These are phyloP conservation scores for Habroteleia sp. DNA, from an alignment of 2,888 invertebrate genomes.

Conservation along the genomic window DNA sequence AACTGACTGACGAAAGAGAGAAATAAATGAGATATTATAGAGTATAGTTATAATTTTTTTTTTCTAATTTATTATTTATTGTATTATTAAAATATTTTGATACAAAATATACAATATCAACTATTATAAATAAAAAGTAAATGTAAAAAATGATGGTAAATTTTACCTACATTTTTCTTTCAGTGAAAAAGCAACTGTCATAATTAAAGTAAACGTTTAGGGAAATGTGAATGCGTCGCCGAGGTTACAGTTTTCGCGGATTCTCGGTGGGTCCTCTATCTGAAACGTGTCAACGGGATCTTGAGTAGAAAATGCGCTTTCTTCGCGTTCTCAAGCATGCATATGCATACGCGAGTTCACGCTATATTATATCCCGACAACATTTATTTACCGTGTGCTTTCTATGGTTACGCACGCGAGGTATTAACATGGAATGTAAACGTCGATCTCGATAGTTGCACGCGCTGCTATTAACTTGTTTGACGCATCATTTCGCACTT, in stretches of 20 bases:
- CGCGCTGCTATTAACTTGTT: slow-evolving; percentile 54
- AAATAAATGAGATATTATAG: no score
- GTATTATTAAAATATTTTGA: no score
- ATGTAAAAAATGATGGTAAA: no score
- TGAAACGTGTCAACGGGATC: slow-evolving; percentile 46
- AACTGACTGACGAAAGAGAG: no score
- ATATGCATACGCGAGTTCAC: slow-evolving; percentile 16
- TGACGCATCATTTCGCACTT: slow-evolving; percentile 32
- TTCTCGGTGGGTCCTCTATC: slow-evolving; percentile 25
- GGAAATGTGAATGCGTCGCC: slow-evolving; percentile 8
- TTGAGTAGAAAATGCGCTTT: slow-evolving; percentile 36
- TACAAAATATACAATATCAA: no score
- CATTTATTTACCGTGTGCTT: slow-evolving; percentile 53
- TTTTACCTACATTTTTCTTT: no score
- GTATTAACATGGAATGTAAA: slow-evolving; percentile 55
- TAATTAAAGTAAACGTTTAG: no score
- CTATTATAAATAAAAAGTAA: no score
- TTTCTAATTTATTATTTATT: no score
- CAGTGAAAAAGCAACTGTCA: no score
- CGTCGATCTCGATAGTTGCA: slow-evolving; percentile 36
- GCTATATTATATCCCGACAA: slow-evolving; percentile 34
- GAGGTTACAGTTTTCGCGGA: slow-evolving; percentile 30
- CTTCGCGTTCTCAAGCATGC: slow-evolving; percentile 10
- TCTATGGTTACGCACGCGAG: slow-evolving; percentile 46
- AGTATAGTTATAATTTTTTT: no score